phyloP scores from a whole-genome alignment of 2,113 vertebrate species.

The Tylochromis polylepis region DNA sequence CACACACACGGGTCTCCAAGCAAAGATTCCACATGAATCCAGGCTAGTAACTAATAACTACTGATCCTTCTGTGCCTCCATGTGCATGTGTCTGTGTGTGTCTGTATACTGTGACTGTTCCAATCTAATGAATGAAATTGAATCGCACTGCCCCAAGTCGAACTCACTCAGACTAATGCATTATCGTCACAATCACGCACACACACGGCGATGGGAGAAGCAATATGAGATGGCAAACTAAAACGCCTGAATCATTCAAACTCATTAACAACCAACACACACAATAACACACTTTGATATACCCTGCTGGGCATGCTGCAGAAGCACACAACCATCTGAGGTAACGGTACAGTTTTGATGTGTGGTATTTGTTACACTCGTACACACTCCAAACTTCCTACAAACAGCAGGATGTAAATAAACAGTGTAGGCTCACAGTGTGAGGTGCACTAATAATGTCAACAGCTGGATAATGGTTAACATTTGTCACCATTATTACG shows the following conservation, averaged over 20 bases:
- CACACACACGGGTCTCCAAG: background rate
- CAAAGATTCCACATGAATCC: slow-evolving; percentile 11
- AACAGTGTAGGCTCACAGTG: background rate
- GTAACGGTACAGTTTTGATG: background rate
- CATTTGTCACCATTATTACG: slow-evolving; percentile 43
- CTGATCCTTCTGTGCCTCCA: background rate
- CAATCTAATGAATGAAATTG: slow-evolving; percentile 54
- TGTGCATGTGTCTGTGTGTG: background rate
- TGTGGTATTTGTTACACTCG: background rate
- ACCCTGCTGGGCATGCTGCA: background rate
- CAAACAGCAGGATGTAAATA: slow-evolving; percentile 32
- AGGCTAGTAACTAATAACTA: slow-evolving; percentile 37
- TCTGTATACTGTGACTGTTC: background rate
- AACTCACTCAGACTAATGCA: slow-evolving; percentile 49
- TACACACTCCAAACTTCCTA: background rate
- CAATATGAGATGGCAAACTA: slow-evolving; percentile 25
- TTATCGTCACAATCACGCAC: slow-evolving; percentile 20
- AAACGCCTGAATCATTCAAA: slow-evolving; percentile 32
- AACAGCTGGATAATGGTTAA: slow-evolving; percentile 50
- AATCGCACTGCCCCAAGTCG: slow-evolving; percentile 22
- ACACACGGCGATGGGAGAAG: background rate
- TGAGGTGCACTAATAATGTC: slow-evolving; percentile 9
- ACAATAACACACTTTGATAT: slow-evolving; percentile 21
- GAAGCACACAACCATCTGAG: background rate
- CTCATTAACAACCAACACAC: slow-evolving; percentile 37